Percentiles rank a stretch among this genome's conserved stretches.
These are phyloP conservation scores for Calcarius lapponicus DNA, from an alignment of 2,797 vertebrate genomes.

Conservation along the genomic window DNA sequence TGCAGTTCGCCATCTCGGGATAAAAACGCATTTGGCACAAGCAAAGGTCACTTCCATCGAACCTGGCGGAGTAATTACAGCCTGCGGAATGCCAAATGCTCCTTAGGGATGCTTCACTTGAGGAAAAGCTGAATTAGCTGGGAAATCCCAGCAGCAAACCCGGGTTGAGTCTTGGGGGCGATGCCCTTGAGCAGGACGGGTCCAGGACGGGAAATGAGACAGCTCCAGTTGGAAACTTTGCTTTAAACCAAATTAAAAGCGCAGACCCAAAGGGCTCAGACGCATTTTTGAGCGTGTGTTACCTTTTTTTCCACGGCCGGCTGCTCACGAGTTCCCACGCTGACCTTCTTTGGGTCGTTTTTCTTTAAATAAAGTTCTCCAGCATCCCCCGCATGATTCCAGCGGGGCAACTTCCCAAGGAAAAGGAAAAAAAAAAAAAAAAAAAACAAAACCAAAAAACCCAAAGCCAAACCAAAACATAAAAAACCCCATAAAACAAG, in stretches of 20 bases:
- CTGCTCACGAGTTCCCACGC: neutral
- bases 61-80: neutral
- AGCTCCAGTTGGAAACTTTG: neutral
- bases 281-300: accelerated
- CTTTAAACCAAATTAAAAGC: neutral
- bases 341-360: neutral
- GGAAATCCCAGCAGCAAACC: neutral
- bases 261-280: neutral
- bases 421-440: too few relatives aligned
- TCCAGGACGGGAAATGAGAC: neutral
- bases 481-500: neutral
- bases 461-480: neutral
- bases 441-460: too few relatives aligned
- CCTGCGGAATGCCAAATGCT: neutral
- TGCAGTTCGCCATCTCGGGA: neutral
- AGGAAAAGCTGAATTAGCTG: neutral
- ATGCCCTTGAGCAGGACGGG: neutral
- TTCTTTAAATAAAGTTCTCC: neutral
- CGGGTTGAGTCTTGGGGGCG: accelerated
- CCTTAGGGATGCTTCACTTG: neutral
- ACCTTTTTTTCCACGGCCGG: accelerated
- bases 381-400: accelerated
- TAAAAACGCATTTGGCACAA: neutral
- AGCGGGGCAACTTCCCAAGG: accelerated
- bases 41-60: neutral